Evolutionary conservation across 2,888 invertebrate species (phyloP).

Genomic region (Pachliopta kotzebuea): DNA sequence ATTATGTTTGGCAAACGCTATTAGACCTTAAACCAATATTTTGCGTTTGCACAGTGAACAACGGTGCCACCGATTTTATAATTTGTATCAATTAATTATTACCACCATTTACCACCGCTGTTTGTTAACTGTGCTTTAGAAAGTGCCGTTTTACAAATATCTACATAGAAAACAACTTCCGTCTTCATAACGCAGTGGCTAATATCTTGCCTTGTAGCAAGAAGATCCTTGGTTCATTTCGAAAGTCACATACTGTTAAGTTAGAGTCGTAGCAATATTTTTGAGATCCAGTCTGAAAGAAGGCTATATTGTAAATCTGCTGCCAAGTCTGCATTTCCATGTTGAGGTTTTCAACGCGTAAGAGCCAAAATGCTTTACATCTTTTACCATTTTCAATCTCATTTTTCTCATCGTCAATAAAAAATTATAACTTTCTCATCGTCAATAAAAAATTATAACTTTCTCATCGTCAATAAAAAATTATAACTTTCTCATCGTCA

Average conservation of each 20-base stretch:
- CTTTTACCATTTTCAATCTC: no score
- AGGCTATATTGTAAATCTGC: not conserved
- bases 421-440: no score
- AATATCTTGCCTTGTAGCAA: not conserved
- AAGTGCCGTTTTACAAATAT: not conserved
- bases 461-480: no score
- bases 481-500: no score
- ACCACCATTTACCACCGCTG: constrained; percentile 32
- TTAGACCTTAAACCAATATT: constrained; percentile 26
- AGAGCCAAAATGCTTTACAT: not conserved
- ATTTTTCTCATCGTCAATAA: no score
- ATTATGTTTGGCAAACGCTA: constrained; percentile 31
- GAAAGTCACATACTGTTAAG: not conserved
- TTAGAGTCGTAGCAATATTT: not conserved
- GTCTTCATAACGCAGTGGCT: not conserved
- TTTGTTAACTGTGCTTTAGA: constrained; percentile 3
- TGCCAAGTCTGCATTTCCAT: not conserved
- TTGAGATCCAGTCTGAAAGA: not conserved
- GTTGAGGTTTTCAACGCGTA: not conserved
- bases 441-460: no score
- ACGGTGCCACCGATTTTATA: constrained; percentile 31
- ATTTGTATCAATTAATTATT: constrained; percentile 40
- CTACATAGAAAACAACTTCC: not conserved
- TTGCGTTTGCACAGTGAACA: constrained; percentile 24
- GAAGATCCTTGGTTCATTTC: not conserved